Base-by-base conservation (phyloP, 37 sponge, comb jelly and placozoan species). In the Chondrosia reniformis region DNA sequence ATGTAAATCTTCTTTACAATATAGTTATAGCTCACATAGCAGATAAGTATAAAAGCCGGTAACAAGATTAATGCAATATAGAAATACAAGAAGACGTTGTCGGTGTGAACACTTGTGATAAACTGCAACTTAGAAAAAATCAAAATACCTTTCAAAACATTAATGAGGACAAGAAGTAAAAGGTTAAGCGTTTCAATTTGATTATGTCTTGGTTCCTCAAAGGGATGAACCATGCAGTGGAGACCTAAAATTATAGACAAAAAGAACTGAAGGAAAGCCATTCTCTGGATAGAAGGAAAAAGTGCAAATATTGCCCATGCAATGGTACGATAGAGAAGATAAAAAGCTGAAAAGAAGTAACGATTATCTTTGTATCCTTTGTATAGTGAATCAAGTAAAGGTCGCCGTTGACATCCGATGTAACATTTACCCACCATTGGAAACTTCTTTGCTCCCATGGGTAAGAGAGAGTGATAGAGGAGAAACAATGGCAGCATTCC, bases 201-300 rank as follows among this genome's bases (percentile, higher is more conserved):
- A 25, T 69, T 69, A 44, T 69, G 72, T 2, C 2, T n/a, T 1
- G 39, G 9, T 13, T 69, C 6, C 12, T 40, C 44, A 40, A 69
- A 69, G 15, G 72, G 72, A 41, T 69, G 72, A 7, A 69, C 72
- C 43, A 69, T 17, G 43, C 72, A 69, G 43, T 69, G 72, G 41
- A 40, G 39, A 1, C 72, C 72, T 2, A 69, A 12, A 17, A 69
- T 69, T 19, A 39, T 24, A 39, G 72, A 43, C 9, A 69, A 25
- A 25, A 8, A 6, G 43, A 69, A 10, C 36, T 69, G 72, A 25
- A 69, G 24, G 8, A 69, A 17, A 39, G 72, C 72, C 22, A 30
- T 19, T 25, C 41, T 36, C 17, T 19, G 8, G 24, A 1, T 69
- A 1, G 24, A 41, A 40, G 4, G 5, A n/a, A n/a, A n/a, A 69